These are phyloP conservation scores for Spilosoma lubricipeda DNA, from an alignment of 2,888 invertebrate genomes.

Conservation along the genomic window DNA sequence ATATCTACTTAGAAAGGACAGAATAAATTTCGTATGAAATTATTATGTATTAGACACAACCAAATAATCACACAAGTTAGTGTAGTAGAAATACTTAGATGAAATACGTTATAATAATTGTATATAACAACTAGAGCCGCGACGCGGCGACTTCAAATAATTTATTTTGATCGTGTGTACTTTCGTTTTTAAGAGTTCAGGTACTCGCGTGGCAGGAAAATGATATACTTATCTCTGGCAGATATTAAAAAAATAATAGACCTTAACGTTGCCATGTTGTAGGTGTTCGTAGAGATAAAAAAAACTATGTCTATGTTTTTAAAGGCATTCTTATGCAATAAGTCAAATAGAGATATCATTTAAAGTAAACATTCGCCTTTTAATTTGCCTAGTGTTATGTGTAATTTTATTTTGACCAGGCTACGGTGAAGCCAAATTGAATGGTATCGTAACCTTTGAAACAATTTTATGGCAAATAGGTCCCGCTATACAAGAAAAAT, in stretches of 20 bases:
- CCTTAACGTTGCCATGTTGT: slow-evolving; percentile 26
- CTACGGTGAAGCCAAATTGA: no score
- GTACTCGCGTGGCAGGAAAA: slow-evolving; percentile 75
- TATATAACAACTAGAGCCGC: slow-evolving; percentile 52
- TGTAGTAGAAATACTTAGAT: slow-evolving; percentile 63
- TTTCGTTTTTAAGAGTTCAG: slow-evolving; percentile 64
- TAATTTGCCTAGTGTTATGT: no score
- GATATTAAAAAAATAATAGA: slow-evolving; percentile 44
- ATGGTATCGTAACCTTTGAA: no score
- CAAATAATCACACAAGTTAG: slow-evolving; percentile 83
- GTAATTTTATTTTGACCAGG: no score
- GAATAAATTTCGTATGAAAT: slow-evolving; percentile 66
- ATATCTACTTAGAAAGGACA: slow-evolving; percentile 61
- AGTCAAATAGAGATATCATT: neutral
- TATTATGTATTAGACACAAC: slow-evolving; percentile 76
- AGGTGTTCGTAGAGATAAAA: neutral
- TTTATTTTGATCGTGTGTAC: slow-evolving; percentile 39
- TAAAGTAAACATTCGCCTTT: neutral
- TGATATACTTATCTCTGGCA: slow-evolving; percentile 45
- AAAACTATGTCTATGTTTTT: no score
- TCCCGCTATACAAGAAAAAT: no score
- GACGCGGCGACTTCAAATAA: slow-evolving; percentile 51
- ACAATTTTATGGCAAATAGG: no score
- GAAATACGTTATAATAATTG: slow-evolving; percentile 40
- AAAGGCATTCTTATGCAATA: neutral